Conservation (phyloP, 1,140 invertebrate genomes). For the Bemisia tabaci region DNA sequence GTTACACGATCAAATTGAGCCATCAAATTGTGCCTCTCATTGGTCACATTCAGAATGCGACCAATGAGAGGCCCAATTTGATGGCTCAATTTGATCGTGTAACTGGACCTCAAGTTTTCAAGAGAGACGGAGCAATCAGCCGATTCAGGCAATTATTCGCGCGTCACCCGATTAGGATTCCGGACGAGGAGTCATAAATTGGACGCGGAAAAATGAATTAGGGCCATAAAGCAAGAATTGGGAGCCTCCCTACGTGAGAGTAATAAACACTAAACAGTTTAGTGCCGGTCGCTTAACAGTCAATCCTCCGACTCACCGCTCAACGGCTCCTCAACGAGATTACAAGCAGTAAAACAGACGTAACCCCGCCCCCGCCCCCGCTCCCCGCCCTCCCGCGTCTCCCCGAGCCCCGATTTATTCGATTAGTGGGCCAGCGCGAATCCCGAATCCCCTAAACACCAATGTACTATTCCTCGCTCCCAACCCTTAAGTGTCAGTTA, state of each 20-base stretch:
- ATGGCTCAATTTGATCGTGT: too few relatives aligned
- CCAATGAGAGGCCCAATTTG: too few relatives aligned
- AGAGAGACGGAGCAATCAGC: too few relatives aligned
- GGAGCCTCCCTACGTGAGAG: not conserved
- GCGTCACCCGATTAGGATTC: too few relatives aligned
- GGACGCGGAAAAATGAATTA: not conserved
- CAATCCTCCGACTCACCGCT: not conserved
- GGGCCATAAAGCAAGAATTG: not conserved
- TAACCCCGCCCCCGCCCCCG: not conserved
- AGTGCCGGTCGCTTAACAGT: not conserved
- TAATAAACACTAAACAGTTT: not conserved
- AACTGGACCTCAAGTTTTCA: too few relatives aligned
- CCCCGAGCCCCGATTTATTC: not conserved
- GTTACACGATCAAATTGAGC: too few relatives aligned
- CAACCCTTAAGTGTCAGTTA: not conserved
- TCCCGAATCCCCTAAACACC: not conserved
- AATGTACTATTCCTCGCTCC: not conserved
- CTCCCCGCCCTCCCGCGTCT: not conserved
- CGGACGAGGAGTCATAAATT: too few relatives aligned
- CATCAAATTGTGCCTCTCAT: too few relatives aligned
- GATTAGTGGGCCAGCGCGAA: not conserved
- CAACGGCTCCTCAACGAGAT: not conserved
- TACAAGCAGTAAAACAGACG: not conserved
- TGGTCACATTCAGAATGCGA: too few relatives aligned
- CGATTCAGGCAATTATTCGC: too few relatives aligned